Base-by-base conservation (phyloP, 64 coral and sea anemone species). In the Acropora tenuis region DNA sequence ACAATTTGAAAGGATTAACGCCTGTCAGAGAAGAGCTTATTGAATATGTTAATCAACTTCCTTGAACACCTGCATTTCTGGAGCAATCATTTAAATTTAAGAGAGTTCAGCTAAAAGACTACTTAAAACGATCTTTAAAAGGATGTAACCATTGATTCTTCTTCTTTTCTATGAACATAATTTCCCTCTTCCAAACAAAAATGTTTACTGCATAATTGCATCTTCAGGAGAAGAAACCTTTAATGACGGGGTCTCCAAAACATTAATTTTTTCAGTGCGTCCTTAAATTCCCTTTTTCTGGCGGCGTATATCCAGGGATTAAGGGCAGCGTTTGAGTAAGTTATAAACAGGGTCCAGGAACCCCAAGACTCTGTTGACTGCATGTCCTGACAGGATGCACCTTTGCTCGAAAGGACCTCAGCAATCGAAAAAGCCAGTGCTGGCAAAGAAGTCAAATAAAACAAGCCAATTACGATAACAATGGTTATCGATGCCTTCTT, bases 281-380 rank as follows among this genome's bases (percentile, higher is more conserved):
- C 85, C 42, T 48, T 73, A 60, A 87, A 87, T 87, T 87, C 85
- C 43, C 47, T 30, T 76, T 87, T 87, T 16, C 85, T 87, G 1
- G 71, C 46, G 9, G 69, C 85, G 48, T 87, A 87, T 42, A 87
- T 87, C 68, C 68, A 87, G 18, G 85, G 85, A 87, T 87, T 87
- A 1, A 87, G 20, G 0, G 85, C 85, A 57, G 85, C 47, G 71
- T 87, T 87, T 0, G 69, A 87, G 85, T 42, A 87, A 41, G 85
- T n/a, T 1, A 87, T 1, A 8, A 87, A 87, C n/a, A 87, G 46
- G 2, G 73, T 52, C 85, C 85, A 87, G 15, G n/a, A 55, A 19
- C 69, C 68, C 73, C 47, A 76, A 40, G 68, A 76, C n/a, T 87
- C 48, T 2, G 42, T 3, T 75, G 18, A 1, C n/a, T 57, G 67